These are phyloP conservation scores for Brachyistius frenatus DNA, from an alignment of 2,113 vertebrate species.

Conservation along the genomic window DNA sequence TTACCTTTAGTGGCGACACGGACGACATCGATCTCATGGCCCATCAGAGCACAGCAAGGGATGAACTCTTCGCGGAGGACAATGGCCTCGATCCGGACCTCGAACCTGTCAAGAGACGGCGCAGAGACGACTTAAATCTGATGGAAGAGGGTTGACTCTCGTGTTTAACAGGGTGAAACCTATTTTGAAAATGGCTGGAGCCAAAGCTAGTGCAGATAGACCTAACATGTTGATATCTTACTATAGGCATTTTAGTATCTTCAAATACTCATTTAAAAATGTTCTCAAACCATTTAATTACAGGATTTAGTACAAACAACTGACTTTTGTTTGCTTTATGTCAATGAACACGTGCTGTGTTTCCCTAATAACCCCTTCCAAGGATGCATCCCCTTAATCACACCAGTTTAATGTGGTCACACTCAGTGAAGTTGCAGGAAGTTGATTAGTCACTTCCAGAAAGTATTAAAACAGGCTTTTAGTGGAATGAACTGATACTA, in stretches of 20 bases:
- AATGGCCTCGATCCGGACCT: conserved; percentile 95
- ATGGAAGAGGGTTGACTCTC: not conserved
- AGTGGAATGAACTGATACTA: not conserved
- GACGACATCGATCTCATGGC: conserved; percentile 89
- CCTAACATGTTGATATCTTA: no score
- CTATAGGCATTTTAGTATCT: no score
- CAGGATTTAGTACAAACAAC: not conserved
- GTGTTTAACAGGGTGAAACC: no score
- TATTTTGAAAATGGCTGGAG: no score
- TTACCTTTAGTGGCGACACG: conserved; percentile 92
- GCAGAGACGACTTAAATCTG: not conserved
- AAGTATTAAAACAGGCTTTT: not conserved
- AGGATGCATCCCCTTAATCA: not conserved
- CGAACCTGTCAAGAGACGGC: conserved; percentile 86
- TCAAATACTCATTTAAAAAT: no score
- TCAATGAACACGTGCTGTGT: not conserved
- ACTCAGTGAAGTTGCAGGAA: not conserved
- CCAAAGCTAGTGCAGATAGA: no score
- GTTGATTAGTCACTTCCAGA: not conserved
- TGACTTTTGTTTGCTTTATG: not conserved
- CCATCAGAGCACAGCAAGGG: conserved; percentile 89
- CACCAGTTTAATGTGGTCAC: not conserved
- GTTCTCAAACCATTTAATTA: not conserved
- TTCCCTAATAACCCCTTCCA: not conserved
- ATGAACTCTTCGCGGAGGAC: conserved; percentile 93